Base-by-base conservation (phyloP, 2,888 invertebrate species). In the Tipula unca region DNA sequence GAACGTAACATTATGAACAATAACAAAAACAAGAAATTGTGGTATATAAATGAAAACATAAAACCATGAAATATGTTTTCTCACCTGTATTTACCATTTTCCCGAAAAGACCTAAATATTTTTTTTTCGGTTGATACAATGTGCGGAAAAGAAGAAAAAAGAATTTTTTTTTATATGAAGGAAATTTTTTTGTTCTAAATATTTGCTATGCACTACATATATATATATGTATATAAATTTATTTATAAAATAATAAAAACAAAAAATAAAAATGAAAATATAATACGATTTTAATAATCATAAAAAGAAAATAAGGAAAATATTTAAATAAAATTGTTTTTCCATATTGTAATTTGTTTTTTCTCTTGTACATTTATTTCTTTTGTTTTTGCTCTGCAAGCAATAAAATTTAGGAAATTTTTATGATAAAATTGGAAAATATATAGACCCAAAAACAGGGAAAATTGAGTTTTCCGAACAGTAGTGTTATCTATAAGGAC, bases 1-100 rank as follows among this genome's bases (percentile, higher is more conserved):
- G 35, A 20, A 85, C 32, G 82, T 69, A 85, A 87, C 69, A 69
- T 69, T n/a, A n/a, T n/a, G 25, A 69, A 25, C 69, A 10, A 54
- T 17, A 54, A 25, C 8, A 69, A 69, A 69, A 69, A n/a, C n/a
- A 25, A 25, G 10, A 69, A 69, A 69, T 25, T 25, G 25, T 25
- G 10, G 13, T 25, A 25, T 25, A 69, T 69, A 69, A 69, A 69
- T 69, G 69, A 69, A 69, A 69, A 69, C 69, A 69, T 69, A 83
- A 83, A 83, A 83, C n/a, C 83, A 32, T 83, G 83, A 83, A 83
- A 83, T 83, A 32, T 32, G 35, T 83, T 83, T 83, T 83, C 90
- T 90, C 89, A 90, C 90, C 90, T 90, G 90, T 88, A 87, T 87
- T 89, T 87, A 89, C 88, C 87, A 90, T 90, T 89, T 91, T 91